Evolutionary conservation across 2,797 vertebrate species (phyloP).

Genomic region (Leptoclinus maculatus): DNA sequence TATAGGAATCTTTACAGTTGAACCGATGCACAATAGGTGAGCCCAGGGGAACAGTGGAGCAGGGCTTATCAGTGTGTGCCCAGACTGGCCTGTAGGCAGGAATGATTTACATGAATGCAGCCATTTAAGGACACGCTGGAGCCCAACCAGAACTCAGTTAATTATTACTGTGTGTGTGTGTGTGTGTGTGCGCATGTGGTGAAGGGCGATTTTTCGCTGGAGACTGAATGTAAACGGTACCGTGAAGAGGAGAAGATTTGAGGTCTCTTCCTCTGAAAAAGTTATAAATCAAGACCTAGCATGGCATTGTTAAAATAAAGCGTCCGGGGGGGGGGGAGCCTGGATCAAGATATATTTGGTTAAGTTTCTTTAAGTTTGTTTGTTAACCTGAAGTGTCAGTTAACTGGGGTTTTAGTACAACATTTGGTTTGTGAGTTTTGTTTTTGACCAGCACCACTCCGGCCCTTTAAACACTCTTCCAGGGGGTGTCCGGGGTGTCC

Average conservation of each 20-base stretch:
- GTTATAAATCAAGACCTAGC: conserved; percentile 38
- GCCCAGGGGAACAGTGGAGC: conserved; percentile 49
- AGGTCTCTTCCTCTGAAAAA: conserved; percentile 48
- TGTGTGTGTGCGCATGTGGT: conserved; percentile 19
- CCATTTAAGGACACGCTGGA: conserved; percentile 76
- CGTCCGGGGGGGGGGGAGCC: neutral
- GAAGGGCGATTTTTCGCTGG: conserved; percentile 58
- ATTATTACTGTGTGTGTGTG: conserved; percentile 66
- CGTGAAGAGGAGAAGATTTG: conserved; percentile 50
- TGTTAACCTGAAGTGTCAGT: conserved; percentile 30
- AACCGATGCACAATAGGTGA: conserved; percentile 54
- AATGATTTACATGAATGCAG: conserved; percentile 78
- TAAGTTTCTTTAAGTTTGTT: conserved; percentile 39
- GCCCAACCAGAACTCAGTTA: conserved; percentile 72
- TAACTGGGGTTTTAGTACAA: neutral
- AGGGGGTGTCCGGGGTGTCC: too few species aligned
- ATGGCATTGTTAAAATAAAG: conserved; percentile 54
- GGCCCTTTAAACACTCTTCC: neutral
- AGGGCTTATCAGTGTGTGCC: conserved; percentile 76
- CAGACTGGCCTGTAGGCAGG: conserved; percentile 73
- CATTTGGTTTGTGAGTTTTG: conserved; percentile 16
- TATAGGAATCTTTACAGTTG: conserved; percentile 49
- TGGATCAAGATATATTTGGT: conserved; percentile 34
- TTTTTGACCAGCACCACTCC: conserved; percentile 32
- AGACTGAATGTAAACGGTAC: conserved; percentile 47